These are phyloP conservation scores for Conus betulinus DNA, from an alignment of 1,140 invertebrate genomes.

Conservation along the genomic window DNA sequence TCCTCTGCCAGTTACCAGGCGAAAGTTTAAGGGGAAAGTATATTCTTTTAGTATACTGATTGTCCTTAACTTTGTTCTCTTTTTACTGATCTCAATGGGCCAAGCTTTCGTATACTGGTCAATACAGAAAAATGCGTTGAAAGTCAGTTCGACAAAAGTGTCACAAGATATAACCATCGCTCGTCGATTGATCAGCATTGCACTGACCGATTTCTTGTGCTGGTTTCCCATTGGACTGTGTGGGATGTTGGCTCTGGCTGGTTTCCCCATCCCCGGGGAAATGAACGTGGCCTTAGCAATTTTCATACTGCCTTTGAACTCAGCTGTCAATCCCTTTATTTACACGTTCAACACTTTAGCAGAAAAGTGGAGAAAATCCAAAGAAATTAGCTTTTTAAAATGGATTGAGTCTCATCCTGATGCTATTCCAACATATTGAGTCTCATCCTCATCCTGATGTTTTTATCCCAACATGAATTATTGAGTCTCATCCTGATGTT, in stretches of 20 bases:
- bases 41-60: neutral
- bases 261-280: neutral
- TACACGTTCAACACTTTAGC: conserved; percentile 26
- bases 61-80: neutral
- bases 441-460: no score
- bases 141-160: neutral
- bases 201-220: conserved; percentile 8
- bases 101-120: neutral
- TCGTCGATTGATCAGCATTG: neutral
- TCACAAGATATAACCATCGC: conserved; percentile 6
- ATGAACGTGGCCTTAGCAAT: neutral
- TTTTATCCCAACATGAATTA: no score
- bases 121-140: neutral
- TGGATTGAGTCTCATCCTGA: neutral
- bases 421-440: no score
- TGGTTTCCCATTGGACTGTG: neutral
- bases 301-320: neutral
- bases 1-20: neutral
- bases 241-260: neutral
- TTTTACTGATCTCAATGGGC: neutral
- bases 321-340: conserved; percentile 40
- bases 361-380: neutral
- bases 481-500: no score
- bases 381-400: neutral
- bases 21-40: neutral